Evolutionary conservation across 2,113 vertebrate species (phyloP).

Genomic region (Trichomycterus rosablanca): DNA sequence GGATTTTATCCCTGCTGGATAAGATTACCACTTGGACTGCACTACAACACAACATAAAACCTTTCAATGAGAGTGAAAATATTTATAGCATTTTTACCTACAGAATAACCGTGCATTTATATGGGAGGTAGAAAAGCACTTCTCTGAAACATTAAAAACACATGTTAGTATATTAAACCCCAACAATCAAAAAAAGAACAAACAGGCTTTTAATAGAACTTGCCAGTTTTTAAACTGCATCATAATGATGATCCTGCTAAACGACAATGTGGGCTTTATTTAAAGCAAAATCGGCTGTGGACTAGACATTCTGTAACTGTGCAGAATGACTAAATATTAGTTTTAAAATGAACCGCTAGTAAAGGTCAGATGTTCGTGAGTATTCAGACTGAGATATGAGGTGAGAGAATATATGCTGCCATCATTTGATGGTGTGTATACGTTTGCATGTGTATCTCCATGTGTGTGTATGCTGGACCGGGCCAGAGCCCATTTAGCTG

Average conservation of each 20-base stretch:
- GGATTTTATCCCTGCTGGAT: conserved; percentile 26
- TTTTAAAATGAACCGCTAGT: neutral
- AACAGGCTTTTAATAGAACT: neutral
- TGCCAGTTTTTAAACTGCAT: neutral
- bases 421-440: neutral
- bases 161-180: conserved; percentile 12
- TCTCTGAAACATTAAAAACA: conserved; percentile 13
- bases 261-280: neutral
- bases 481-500: conserved; percentile 32
- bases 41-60: conserved; percentile 19
- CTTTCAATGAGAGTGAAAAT: conserved; percentile 20
- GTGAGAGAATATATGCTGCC: conserved; percentile 12
- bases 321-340: conserved; percentile 8
- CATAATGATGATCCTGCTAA: conserved; percentile 5
- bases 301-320: neutral
- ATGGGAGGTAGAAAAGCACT: neutral
- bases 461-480: conserved; percentile 12
- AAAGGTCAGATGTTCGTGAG: neutral
- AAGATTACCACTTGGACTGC: conserved; percentile 34
- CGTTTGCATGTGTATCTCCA: neutral
- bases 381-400: conserved; percentile 1
- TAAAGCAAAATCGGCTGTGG: neutral
- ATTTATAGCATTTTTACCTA: conserved; percentile 30
- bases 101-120: conserved; percentile 14
- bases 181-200: conserved; percentile 11